Conservation (phyloP, 2,888 invertebrate species). For the Venusia cambrica region DNA sequence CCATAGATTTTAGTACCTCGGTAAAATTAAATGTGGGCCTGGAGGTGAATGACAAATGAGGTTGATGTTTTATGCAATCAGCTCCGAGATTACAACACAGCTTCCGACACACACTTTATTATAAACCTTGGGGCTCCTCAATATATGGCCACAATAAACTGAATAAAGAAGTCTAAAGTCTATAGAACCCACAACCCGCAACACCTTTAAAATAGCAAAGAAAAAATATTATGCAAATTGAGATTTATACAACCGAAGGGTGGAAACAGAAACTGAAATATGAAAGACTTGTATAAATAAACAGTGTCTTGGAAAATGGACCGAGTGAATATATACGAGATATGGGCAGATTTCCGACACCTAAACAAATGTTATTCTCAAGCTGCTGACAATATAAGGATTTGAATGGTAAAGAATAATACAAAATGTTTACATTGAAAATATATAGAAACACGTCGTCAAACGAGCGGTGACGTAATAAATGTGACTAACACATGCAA, state of each 20-base stretch:
- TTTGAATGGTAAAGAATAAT: slow-evolving; percentile 18
- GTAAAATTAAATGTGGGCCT: slow-evolving; percentile 49
- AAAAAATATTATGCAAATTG: slow-evolving; percentile 57
- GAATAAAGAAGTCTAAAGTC: slow-evolving; percentile 21
- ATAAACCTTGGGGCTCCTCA: slow-evolving; percentile 13
- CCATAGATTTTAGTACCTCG: slow-evolving; percentile 34
- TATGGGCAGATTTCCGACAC: slow-evolving; percentile 22
- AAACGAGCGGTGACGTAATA: slow-evolving; percentile 13
- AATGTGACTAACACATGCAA: no score
- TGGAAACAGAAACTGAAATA: slow-evolving; percentile 42
- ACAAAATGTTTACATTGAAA: no score
- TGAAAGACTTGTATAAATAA: slow-evolving; percentile 39
- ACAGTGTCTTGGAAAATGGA: slow-evolving; percentile 31
- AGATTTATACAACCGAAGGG: slow-evolving; percentile 47
- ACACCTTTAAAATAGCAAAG: slow-evolving; percentile 44
- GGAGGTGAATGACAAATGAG: slow-evolving; percentile 53
- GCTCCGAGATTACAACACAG: slow-evolving; percentile 31
- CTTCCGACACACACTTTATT: slow-evolving; percentile 13
- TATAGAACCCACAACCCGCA: slow-evolving; percentile 35
- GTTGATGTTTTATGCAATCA: slow-evolving; percentile 37
- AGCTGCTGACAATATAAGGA: slow-evolving; percentile 12
- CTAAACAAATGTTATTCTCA: slow-evolving; percentile 24
- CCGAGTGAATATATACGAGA: slow-evolving; percentile 26
- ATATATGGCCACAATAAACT: slow-evolving; percentile 22
- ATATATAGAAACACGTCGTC: slow-evolving; percentile 14